Evolutionary conservation across 1,140 invertebrate genomes (phyloP), one percentile per base, ranked within the genome.

Genomic region (Drosophila asahinai): DNA sequence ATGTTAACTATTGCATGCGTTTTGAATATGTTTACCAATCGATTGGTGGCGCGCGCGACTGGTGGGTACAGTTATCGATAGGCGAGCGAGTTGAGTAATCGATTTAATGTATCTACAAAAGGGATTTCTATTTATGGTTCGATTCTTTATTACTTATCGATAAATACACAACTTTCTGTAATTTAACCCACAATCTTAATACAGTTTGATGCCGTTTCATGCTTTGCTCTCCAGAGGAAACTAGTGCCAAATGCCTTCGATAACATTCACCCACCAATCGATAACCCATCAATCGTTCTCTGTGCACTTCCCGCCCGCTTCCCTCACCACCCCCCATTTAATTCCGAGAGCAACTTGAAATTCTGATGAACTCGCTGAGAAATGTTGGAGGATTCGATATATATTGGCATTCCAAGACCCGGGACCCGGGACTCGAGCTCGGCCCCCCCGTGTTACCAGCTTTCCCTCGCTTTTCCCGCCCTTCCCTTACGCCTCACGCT

Each of bases 221-320:
- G 38, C 33, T 12, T 14, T 33, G 33, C 25, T 45, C 17, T 25
- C 11, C 38, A 4, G 22, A 22, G 54, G 27, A 43, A 43, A 65
- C 40, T n/a, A 6, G 33, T 40, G 52, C 17, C 14, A 33, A 17
- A 7, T 51, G 47, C 67, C 51, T 48, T 70, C 43, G 63, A 68
- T 79, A 65, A 77, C 75, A 40, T 15, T 17, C 63, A 60, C 64
- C 74, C 58, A 55, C 65, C 77, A 75, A 84, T 80, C 71, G 77
- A 75, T 70, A 54, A 22, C 6, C 43, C 66, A 71, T 48, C 68
- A 71, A 49, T 59, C 70, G 66, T 42, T 65, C 17, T 65, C 54
- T 30, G 15, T 71, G 66, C 70, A 72, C 70, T 36, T 45, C 52
- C 22, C 62, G 15, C 54, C 54, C 54, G 54, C 54, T 22, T 38